phyloP scores from a whole-genome alignment of 1,140 invertebrate genomes.

The Pteromalus puparum region DNA sequence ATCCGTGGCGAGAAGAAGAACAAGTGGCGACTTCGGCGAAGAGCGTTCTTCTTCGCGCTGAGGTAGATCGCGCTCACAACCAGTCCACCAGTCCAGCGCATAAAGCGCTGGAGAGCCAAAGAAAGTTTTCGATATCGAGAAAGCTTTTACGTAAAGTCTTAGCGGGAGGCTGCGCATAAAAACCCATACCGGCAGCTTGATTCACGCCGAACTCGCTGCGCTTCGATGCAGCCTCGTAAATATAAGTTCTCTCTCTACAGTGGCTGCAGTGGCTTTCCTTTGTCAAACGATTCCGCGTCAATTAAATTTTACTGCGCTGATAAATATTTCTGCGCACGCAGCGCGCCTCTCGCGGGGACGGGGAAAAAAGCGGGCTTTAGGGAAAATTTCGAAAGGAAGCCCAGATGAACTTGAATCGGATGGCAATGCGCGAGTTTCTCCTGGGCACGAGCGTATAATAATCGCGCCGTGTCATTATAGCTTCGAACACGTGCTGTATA shows the following conservation, averaged over 20 bases:
- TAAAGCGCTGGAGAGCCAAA: too few relatives aligned
- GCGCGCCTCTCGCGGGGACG: too few relatives aligned
- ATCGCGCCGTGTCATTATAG: slow-evolving; percentile 5
- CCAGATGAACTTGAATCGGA: not conserved
- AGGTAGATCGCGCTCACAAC: too few relatives aligned
- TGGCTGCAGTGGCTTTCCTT: too few relatives aligned
- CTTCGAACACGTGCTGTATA: not conserved
- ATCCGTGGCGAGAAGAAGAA: too few relatives aligned
- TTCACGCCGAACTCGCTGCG: not conserved
- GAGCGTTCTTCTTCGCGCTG: too few relatives aligned
- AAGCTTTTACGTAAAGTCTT: slow-evolving; percentile 36
- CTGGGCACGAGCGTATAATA: not conserved
- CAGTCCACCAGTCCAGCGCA: too few relatives aligned
- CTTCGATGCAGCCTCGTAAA: not conserved
- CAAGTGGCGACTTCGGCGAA: too few relatives aligned
- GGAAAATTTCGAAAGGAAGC: not conserved
- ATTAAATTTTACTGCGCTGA: not conserved
- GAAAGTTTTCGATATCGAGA: not conserved
- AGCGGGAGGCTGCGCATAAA: slow-evolving; percentile 5
- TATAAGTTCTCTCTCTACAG: not conserved
- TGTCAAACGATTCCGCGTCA: not conserved
- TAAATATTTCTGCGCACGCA: slow-evolving; percentile 19
- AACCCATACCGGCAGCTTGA: not conserved
- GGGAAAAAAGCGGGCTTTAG: not conserved
- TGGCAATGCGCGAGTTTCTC: slow-evolving; percentile 1